Evolutionary conservation across 2,888 invertebrate species (phyloP).

Genomic region (Ischnus inquisitorius): DNA sequence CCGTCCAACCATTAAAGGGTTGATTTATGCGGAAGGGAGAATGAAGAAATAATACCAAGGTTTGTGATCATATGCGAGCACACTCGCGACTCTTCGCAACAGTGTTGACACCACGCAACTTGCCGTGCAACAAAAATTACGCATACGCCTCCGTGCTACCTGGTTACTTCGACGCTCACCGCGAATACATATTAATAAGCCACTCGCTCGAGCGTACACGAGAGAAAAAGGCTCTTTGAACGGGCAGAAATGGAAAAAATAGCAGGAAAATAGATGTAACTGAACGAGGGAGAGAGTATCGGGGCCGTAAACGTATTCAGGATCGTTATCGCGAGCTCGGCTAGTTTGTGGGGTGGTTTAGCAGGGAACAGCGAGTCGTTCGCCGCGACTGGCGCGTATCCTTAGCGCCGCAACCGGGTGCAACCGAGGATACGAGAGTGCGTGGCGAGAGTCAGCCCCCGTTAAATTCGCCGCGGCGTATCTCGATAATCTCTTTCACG

Average conservation of each 20-base stretch:
- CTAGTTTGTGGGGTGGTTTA: conserved; percentile 51
- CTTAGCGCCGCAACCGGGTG: conserved; percentile 27
- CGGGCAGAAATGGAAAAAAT: not conserved
- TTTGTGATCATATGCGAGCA: not conserved
- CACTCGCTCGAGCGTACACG: conserved; percentile 36
- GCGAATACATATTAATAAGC: conserved; percentile 48
- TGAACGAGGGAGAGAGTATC: conserved; percentile 21
- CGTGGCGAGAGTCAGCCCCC: conserved; percentile 22
- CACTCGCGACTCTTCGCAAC: not conserved
- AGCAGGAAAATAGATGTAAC: conserved; percentile 36
- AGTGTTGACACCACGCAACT: not conserved
- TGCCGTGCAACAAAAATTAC: conserved; percentile 32
- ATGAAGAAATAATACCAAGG: not conserved
- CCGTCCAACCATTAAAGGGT: not conserved
- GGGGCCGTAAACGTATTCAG: conserved; percentile 47
- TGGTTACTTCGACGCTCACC: not conserved
- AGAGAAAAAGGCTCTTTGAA: conserved; percentile 55
- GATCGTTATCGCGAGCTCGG: conserved; percentile 51
- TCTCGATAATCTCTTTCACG: conserved; percentile 1
- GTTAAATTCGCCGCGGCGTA: conserved; percentile 2
- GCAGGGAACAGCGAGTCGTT: not conserved
- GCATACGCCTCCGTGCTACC: conserved; percentile 26
- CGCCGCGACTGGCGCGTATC: conserved; percentile 14
- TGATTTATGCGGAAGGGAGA: not conserved
- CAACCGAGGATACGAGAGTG: not conserved